Evolutionary conservation across 2,797 vertebrate species (phyloP).

Genomic region (Mormyrus proboscirostris): DNA sequence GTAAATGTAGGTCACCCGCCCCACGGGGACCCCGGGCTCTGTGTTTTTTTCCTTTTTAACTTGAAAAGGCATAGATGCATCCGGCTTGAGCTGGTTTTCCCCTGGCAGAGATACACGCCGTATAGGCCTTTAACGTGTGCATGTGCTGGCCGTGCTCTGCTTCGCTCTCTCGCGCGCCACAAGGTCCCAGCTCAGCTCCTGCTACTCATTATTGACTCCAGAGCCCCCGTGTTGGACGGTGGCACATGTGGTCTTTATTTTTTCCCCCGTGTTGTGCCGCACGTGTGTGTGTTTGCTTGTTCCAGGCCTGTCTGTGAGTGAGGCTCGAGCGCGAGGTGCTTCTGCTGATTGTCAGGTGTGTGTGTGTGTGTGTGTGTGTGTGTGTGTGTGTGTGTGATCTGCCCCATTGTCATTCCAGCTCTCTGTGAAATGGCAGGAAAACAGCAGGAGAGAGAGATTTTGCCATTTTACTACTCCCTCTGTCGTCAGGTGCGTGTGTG

Average conservation of each 20-base stretch:
- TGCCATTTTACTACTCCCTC: background rate
- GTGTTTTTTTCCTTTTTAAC: background rate
- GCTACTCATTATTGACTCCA: background rate
- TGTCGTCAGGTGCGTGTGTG: background rate
- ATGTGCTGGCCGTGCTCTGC: background rate
- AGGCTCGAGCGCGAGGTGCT: background rate
- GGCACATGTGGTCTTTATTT: background rate
- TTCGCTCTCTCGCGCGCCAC: background rate
- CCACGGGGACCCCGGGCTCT: background rate
- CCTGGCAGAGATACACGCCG: background rate
- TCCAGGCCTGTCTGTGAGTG: background rate
- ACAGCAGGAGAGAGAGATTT: background rate
- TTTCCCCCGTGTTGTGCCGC: background rate
- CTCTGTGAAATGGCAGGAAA: background rate
- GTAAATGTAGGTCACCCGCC: slow-evolving; percentile 8
- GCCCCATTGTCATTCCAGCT: background rate
- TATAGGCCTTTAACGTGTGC: background rate
- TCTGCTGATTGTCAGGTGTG: background rate
- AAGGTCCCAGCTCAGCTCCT: background rate
- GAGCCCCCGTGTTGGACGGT: background rate
- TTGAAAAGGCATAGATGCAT: background rate
- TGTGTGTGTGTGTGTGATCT: background rate
- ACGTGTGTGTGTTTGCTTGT: background rate
- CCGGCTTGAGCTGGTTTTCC: no score
- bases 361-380: background rate